Percentiles rank a stretch among this genome's conserved stretches.
Evolutionary conservation across 2,888 invertebrate genomes (phyloP).

Genomic region (Chesias legatella): DNA sequence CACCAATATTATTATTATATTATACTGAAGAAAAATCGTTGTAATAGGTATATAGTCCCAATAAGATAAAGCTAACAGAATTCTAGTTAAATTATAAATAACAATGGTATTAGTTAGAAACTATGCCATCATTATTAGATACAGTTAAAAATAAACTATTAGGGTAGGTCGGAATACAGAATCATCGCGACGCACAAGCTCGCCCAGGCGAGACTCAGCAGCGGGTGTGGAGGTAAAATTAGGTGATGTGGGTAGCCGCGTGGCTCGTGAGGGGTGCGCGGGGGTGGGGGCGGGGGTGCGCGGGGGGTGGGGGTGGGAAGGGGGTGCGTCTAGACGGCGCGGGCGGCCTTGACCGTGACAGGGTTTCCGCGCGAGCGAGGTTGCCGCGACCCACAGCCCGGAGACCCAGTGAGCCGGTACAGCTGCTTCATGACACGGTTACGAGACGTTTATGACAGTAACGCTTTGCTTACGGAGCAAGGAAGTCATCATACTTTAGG

Average conservation of each 20-base stretch:
- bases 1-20: too few relatives aligned
- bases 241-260: slow-evolving; percentile 47
- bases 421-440: slow-evolving; percentile 4
- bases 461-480: too few relatives aligned
- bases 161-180: slow-evolving; percentile 55
- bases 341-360: slow-evolving; percentile 76
- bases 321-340: slow-evolving; percentile 71
- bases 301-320: slow-evolving; percentile 36
- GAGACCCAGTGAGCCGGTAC: slow-evolving; percentile 56
- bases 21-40: too few relatives aligned
- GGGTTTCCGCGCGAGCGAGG: slow-evolving; percentile 74
- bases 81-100: too few relatives aligned
- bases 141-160: slow-evolving; percentile 3
- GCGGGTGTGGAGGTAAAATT: slow-evolving; percentile 54
- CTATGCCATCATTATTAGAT: too few relatives aligned
- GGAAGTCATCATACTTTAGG: too few relatives aligned
- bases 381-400: slow-evolving; percentile 67
- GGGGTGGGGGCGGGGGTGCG: slow-evolving; percentile 34
- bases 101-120: too few relatives aligned
- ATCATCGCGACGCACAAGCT: slow-evolving; percentile 31
- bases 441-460: too few relatives aligned
- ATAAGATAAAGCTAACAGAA: too few relatives aligned
- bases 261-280: slow-evolving; percentile 33
- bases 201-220: slow-evolving; percentile 56
- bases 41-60: too few relatives aligned